Evolutionary conservation across 2,888 invertebrate species (phyloP).

Genomic region (Machimus atricapillus): DNA sequence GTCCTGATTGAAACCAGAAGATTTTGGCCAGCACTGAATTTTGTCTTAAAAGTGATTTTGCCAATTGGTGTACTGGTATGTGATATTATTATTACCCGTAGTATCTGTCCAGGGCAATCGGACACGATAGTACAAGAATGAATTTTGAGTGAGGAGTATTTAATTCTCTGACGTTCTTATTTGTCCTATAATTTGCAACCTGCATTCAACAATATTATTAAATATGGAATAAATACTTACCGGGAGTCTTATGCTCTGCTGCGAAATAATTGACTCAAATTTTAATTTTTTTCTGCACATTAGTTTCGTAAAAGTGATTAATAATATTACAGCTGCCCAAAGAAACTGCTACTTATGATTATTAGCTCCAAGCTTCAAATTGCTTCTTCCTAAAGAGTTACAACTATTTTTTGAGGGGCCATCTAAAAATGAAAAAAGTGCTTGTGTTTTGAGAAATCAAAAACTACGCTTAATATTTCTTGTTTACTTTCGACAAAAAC

Average conservation of each 20-base stretch:
- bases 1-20: background rate
- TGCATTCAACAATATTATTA: background rate
- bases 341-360: background rate
- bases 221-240: no score
- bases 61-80: background rate
- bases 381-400: background rate
- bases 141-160: background rate
- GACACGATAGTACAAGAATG: background rate
- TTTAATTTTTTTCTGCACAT: background rate
- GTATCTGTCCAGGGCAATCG: background rate
- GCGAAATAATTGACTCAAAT: background rate
- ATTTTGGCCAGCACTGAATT: background rate
- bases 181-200: background rate
- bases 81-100: background rate
- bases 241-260: background rate
- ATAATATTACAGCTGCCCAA: background rate
- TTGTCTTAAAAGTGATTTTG: background rate
- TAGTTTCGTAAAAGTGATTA: background rate
- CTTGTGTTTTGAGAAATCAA: background rate
- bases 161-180: background rate
- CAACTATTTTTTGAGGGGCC: background rate
- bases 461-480: background rate
- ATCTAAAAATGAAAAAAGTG: background rate
- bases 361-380: background rate
- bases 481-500: background rate